phyloP scores from a whole-genome alignment of 2,113 vertebrate genomes.

The Poicephalus gulielmi region DNA sequence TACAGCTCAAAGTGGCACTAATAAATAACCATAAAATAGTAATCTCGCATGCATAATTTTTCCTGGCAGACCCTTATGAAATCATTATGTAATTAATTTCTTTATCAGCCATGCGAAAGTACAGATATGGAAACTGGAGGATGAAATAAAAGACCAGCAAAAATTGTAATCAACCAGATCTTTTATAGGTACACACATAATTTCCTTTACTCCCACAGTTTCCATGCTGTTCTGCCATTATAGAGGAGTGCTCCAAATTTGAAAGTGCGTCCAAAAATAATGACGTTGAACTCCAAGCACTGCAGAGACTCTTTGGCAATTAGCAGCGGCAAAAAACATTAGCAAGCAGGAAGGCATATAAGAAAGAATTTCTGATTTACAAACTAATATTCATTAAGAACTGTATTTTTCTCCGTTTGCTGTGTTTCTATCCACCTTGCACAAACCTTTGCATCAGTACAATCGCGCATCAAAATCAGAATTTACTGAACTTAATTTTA shows the following conservation, averaged over 20 bases:
- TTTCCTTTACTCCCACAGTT: neutral
- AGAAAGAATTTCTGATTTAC: neutral
- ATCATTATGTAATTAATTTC: slow-evolving; percentile 29
- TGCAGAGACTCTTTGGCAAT: neutral
- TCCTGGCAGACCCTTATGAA: slow-evolving; percentile 14
- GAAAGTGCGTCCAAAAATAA: neutral
- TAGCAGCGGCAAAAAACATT: neutral
- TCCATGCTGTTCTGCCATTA: neutral
- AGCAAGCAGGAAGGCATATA: neutral
- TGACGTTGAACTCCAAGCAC: neutral
- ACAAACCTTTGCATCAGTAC: neutral
- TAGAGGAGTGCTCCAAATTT: neutral
- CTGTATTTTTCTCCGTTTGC: neutral
- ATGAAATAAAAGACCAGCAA: neutral
- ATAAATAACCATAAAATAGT: slow-evolving; percentile 31
- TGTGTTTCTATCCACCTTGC: neutral
- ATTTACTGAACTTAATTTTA: neutral
- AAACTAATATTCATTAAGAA: neutral
- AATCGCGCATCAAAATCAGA: neutral
- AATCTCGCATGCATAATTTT: neutral
- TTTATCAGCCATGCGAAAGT: neutral
- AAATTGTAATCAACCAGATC: neutral
- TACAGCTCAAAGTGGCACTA: neutral
- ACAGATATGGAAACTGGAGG: neutral
- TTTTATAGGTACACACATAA: neutral